A percentile compares a stretch with the other conserved stretches of the same genome.
Conservation (phyloP, 1,140 invertebrate genomes). For the Drosophila pseudoobscura region DNA sequence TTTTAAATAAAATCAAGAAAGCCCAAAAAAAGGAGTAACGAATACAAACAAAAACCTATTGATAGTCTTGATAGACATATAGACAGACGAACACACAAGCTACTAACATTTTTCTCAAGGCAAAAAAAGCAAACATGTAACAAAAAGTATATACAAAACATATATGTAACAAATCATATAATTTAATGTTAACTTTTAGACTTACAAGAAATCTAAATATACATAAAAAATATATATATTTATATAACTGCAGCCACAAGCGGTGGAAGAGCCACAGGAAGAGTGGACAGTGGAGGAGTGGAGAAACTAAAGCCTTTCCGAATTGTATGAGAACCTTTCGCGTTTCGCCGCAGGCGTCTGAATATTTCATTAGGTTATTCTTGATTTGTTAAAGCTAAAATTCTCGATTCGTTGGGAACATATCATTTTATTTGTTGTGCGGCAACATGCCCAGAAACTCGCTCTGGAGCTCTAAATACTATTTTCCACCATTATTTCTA, state of each 20-base stretch:
- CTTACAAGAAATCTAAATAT: constrained; percentile 51
- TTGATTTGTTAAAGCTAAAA: constrained; percentile 58
- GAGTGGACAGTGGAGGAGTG: not conserved
- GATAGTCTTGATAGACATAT: constrained; percentile 1
- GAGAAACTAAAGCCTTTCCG: constrained; percentile 19
- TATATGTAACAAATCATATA: constrained; percentile 57
- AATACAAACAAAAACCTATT: constrained; percentile 28
- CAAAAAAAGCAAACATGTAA: constrained; percentile 67
- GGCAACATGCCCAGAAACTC: constrained; percentile 24
- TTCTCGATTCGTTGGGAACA: constrained; percentile 66
- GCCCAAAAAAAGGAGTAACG: constrained; percentile 40
- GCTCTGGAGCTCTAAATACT: constrained; percentile 44
- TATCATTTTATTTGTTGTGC: constrained; percentile 66
- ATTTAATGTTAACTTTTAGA: constrained; percentile 76
- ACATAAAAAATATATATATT: constrained; percentile 45
- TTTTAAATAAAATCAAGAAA: constrained; percentile 68
- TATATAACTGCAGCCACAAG: constrained; percentile 51
- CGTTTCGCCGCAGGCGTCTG: constrained; percentile 31
- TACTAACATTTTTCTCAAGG: constrained; percentile 74
- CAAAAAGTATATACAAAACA: constrained; percentile 43
- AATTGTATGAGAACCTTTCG: constrained; percentile 19
- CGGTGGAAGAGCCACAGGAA: not conserved
- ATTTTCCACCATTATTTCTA: constrained; percentile 32
- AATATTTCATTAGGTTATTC: constrained; percentile 36
- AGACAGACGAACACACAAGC: constrained; percentile 38